Percentiles rank a stretch among this genome's conserved stretches.
phyloP scores from a whole-genome alignment of 2,888 invertebrate species.

The Pherbina coryleti region DNA sequence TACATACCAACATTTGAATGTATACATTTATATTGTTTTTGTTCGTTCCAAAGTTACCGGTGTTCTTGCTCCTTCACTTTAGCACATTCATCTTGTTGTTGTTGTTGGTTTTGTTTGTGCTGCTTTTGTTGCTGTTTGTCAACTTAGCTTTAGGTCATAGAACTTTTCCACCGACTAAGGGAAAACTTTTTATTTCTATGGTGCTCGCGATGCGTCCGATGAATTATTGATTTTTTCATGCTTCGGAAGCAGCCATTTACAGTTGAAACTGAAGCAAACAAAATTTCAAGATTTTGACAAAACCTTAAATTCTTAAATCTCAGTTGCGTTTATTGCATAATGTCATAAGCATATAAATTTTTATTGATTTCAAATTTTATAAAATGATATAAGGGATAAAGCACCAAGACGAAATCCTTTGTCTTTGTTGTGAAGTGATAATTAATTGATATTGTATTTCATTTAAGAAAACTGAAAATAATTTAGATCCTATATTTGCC shows the following conservation, averaged over 20 bases:
- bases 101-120: slow-evolving; percentile 27
- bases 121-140: slow-evolving; percentile 19
- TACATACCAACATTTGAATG: background rate
- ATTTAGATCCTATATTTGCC: too few species aligned
- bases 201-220: slow-evolving; percentile 24
- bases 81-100: background rate
- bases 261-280: too few species aligned
- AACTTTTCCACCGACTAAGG: slow-evolving; percentile 54
- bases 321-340: too few species aligned
- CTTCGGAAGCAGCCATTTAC: background rate
- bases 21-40: background rate
- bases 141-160: slow-evolving; percentile 61
- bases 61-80: background rate
- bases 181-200: slow-evolving; percentile 15
- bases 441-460: too few species aligned
- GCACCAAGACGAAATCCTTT: too few species aligned
- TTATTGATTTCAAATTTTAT: too few species aligned
- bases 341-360: too few species aligned
- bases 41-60: slow-evolving; percentile 30
- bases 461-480: too few species aligned
- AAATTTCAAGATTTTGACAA: too few species aligned
- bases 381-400: too few species aligned
- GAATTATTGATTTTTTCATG: slow-evolving; percentile 25
- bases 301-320: too few species aligned
- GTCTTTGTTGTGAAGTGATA: too few species aligned